Base-by-base conservation (phyloP, 1,140 invertebrate species). In the Drosophila albomicans region DNA sequence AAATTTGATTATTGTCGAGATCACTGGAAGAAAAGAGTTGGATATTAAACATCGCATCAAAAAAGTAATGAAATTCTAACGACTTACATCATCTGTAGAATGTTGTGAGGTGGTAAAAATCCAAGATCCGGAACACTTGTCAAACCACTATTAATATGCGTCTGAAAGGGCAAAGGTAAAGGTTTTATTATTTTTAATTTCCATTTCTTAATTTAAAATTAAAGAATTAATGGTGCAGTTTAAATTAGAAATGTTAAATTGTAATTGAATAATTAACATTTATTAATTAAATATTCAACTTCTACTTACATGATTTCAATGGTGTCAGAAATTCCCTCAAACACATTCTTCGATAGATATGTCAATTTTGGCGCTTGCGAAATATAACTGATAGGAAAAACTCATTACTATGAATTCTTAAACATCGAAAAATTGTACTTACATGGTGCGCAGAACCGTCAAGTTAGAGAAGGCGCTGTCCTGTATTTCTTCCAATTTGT, bases 51-150 rank as follows among this genome's bases (percentile, higher is more conserved):
- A 25, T 25, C 3, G 20, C 20, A 38, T 38, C 6, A 32, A 32
- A 8, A 38, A 38, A 38, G 10, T 38, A 8, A 38, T 11, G 7
- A 8, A 38, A 38, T 32, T 1, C 35, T 38, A 1, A 38, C 10
- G 6, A 94, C 94, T 94, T 92, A 95, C 95, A 95, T 89, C 80
- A 94, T 94, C 81, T 94, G 93, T 62, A 95, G 75, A 59, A 94
- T 94, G 58, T 93, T 92, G 57, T 93, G 82, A 2, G 90, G 82
- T 15, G 89, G 92, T 15, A 95, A 79, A 38, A 92, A 81, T 45
- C 80, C 84, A 32, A 95, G 78, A 67, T 94, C 93, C 2, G 94
- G 94, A 16, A 95, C 91, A 58, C 92, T 91, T 48, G 84, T 85
- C 28, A 95, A 91, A 0, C 94, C 94, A 57, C 93, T 94, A 38